Conservation (phyloP, 2,113 vertebrate species). For the Loxodonta africana region DNA sequence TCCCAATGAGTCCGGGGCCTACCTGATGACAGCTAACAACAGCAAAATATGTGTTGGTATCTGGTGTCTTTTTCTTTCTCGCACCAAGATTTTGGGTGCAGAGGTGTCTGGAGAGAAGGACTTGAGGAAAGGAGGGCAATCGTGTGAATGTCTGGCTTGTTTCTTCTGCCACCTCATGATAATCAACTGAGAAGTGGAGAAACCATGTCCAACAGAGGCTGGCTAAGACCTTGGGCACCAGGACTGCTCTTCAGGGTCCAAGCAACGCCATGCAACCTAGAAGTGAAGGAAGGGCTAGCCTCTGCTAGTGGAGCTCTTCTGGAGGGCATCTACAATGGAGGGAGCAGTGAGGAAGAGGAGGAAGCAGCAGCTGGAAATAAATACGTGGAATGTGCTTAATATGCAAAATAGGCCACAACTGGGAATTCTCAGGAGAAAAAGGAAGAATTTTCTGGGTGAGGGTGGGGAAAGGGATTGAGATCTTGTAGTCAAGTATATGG, state of each 20-base stretch:
- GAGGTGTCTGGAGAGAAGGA: neutral
- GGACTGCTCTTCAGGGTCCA: neutral
- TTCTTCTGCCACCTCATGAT: neutral
- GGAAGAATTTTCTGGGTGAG: neutral
- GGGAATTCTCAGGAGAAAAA: neutral
- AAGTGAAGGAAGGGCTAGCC: neutral
- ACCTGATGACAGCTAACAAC: no score
- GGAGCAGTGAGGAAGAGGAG: neutral
- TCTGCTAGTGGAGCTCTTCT: neutral
- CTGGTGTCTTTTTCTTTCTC: neutral
- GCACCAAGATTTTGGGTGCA: neutral
- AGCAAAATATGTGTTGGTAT: neutral
- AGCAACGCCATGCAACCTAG: neutral
- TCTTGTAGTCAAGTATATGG: neutral
- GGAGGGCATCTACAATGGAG: accelerated
- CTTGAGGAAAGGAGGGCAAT: no score
- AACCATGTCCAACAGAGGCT: no score
- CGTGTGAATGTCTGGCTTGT: neutral
- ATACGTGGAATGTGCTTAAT: neutral
- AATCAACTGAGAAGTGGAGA: neutral
- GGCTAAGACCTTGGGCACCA: no score
- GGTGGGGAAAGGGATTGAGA: neutral
- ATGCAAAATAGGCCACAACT: neutral
- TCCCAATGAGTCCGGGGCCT: no score
- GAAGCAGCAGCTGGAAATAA: neutral